These are phyloP conservation scores for Plumapathes pennacea DNA, from an alignment of 92 coral and sea anemone genomes.

Conservation along the genomic window DNA sequence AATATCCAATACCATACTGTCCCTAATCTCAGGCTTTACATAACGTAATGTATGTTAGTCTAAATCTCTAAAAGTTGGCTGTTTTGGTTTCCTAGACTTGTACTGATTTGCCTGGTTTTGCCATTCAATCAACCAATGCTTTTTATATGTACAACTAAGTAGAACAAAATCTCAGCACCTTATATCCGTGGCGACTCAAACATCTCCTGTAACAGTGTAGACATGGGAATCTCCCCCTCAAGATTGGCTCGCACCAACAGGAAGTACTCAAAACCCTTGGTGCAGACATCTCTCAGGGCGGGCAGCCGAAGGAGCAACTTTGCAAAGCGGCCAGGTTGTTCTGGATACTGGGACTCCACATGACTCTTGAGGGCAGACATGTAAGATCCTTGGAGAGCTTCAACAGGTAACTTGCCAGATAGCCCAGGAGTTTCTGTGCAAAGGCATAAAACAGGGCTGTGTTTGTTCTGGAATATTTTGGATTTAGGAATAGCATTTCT, in stretches of 20 bases:
- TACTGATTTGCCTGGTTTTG: no score
- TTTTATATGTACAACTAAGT: no score
- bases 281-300: constrained; percentile 92
- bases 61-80: no score
- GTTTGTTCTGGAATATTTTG: no score
- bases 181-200: constrained; percentile 78
- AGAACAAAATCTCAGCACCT: no score
- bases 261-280: constrained; percentile 87
- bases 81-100: no score
- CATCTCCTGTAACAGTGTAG: constrained; percentile 88
- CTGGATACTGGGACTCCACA: constrained; percentile 68
- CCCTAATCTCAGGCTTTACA: no score
- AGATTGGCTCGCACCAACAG: constrained; percentile 81
- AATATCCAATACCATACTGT: no score
- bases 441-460: no score
- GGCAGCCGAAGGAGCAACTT: constrained; percentile 89
- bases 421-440: constrained; percentile 77
- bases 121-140: no score
- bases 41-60: no score
- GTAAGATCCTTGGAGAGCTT: constrained; percentile 63
- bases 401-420: constrained; percentile 61
- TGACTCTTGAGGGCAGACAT: constrained; percentile 82
- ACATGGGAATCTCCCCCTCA: constrained; percentile 97
- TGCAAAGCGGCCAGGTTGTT: constrained; percentile 89
- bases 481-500: no score